These are phyloP conservation scores for Venusia cambrica DNA, from an alignment of 2,888 invertebrate species.

Conservation along the genomic window DNA sequence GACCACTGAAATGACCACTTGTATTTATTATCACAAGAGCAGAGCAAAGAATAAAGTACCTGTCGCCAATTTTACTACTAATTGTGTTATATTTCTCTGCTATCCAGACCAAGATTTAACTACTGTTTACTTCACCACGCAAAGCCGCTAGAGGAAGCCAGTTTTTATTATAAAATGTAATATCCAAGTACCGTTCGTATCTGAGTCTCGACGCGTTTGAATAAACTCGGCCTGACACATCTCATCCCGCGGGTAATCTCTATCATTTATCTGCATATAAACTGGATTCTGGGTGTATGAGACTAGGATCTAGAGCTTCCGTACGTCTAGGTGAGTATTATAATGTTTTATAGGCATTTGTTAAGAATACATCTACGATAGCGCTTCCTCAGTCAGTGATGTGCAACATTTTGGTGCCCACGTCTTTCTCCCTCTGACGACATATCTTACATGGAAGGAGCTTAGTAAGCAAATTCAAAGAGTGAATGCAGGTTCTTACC, in stretches of 20 bases:
- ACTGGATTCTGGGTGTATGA: slow-evolving; percentile 37
- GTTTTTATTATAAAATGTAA: slow-evolving; percentile 15
- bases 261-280: slow-evolving; percentile 53
- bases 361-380: background rate
- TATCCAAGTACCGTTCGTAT: slow-evolving; percentile 26
- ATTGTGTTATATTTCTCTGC: too few relatives aligned
- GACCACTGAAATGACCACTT: too few relatives aligned
- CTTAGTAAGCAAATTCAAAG: too few relatives aligned
- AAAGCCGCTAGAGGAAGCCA: too few relatives aligned
- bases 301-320: slow-evolving; percentile 13
- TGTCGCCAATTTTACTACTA: too few relatives aligned
- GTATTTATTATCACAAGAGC: too few relatives aligned
- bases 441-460: too few relatives aligned
- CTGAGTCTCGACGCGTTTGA: slow-evolving; percentile 25
- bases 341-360: slow-evolving; percentile 2
- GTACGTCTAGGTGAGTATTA: background rate
- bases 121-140: too few relatives aligned
- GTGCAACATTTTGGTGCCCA: slow-evolving; percentile 18
- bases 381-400: slow-evolving; percentile 19
- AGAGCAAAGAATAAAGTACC: too few relatives aligned
- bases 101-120: too few relatives aligned
- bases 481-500: too few relatives aligned
- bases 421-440: too few relatives aligned
- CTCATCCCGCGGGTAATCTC: slow-evolving; percentile 40
- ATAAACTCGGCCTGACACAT: slow-evolving; percentile 26